A percentile compares a stretch with the other conserved stretches of the same genome.
phyloP scores from a whole-genome alignment of 2,888 invertebrate genomes.

The Cheilosia vulpina region DNA sequence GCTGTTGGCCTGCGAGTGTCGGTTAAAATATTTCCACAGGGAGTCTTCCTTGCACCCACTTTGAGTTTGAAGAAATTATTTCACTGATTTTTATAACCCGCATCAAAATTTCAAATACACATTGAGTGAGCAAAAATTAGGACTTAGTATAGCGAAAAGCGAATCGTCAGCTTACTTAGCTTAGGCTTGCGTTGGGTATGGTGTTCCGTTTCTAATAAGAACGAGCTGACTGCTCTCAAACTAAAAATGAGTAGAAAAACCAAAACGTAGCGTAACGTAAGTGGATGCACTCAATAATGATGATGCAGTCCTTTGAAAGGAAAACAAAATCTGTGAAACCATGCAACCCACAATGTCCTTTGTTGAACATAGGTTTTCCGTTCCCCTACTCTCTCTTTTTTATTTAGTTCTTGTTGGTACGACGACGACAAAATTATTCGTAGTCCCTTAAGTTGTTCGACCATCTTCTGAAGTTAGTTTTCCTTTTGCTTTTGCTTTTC shows the following conservation, averaged over 20 bases:
- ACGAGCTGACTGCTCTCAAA: too few species aligned
- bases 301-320: not conserved
- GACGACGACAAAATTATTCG: slow-evolving; percentile 25
- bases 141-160: too few species aligned
- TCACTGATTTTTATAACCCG: too few species aligned
- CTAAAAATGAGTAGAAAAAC: not conserved
- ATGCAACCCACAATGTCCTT: slow-evolving; percentile 22
- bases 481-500: slow-evolving; percentile 48
- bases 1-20: too few species aligned
- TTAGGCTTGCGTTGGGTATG: too few species aligned
- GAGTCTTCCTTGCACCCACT: too few species aligned
- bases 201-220: too few species aligned
- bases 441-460: slow-evolving; percentile 60
- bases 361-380: slow-evolving; percentile 17
- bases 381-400: not conserved
- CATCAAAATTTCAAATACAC: too few species aligned
- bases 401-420: not conserved
- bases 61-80: too few species aligned
- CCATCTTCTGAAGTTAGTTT: slow-evolving; percentile 49
- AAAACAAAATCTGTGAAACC: slow-evolving; percentile 28
- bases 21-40: too few species aligned
- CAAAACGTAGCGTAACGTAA: slow-evolving; percentile 8
- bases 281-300: not conserved
- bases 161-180: too few species aligned
- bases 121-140: too few species aligned